Conservation (phyloP, 2,797 vertebrate species). For the Galaxias olidus region DNA sequence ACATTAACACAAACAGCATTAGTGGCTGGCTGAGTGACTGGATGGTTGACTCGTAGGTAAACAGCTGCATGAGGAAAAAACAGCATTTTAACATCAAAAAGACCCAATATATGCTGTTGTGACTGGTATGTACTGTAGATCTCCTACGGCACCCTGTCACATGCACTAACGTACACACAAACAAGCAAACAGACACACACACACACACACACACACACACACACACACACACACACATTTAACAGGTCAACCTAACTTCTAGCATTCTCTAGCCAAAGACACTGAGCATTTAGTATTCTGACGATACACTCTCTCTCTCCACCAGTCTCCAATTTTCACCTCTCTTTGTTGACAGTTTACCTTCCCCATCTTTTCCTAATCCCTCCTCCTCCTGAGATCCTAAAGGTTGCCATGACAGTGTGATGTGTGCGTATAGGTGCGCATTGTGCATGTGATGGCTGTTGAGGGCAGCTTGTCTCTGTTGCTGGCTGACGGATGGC, state of each 20-base stretch:
- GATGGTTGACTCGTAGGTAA: neutral
- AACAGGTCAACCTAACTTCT: too few species aligned
- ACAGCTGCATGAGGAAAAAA: constrained; percentile 53
- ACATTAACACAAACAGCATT: constrained; percentile 60
- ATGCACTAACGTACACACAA: neutral
- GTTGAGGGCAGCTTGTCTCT: constrained; percentile 20
- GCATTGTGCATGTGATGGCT: too few species aligned
- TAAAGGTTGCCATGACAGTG: constrained; percentile 15
- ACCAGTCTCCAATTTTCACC: constrained; percentile 14
- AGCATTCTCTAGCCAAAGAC: too few species aligned
- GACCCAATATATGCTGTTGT: constrained; percentile 45
- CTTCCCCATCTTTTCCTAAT: constrained; percentile 20
- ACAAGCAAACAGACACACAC: neutral
- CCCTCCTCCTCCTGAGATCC: constrained; percentile 21
- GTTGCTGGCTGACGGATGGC: constrained; percentile 51
- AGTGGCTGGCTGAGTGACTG: constrained; percentile 33
- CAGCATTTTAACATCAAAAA: constrained; percentile 21
- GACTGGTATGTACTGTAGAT: neutral
- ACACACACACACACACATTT: too few species aligned
- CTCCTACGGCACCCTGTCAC: neutral
- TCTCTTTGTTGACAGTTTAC: neutral
- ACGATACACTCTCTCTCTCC: too few species aligned
- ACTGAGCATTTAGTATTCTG: too few species aligned
- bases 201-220: too few species aligned
- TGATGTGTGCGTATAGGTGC: too few species aligned